These are phyloP conservation scores for Ambastaia sidthimunki DNA, from an alignment of 2,797 vertebrate genomes.

Conservation along the genomic window DNA sequence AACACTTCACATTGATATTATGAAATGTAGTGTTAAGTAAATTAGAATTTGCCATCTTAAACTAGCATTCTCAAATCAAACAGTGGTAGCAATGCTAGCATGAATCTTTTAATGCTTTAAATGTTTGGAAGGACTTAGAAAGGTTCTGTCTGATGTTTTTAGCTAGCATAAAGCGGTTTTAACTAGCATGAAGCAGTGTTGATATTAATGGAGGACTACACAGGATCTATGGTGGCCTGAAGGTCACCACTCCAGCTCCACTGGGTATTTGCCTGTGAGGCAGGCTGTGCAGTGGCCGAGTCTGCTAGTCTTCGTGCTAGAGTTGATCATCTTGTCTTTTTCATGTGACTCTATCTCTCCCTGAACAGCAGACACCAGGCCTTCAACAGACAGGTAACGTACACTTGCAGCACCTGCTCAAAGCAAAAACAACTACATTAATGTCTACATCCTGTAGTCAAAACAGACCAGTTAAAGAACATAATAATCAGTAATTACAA, in stretches of 20 bases:
- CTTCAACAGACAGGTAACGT: constrained; percentile 92
- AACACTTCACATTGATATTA: neutral
- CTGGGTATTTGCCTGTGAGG: constrained; percentile 94
- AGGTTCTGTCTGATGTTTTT: too few species aligned
- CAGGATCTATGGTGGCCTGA: neutral
- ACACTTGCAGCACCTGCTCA: constrained; percentile 91
- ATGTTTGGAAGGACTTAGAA: too few species aligned
- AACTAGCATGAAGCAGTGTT: neutral
- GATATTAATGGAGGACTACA: neutral
- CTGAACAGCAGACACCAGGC: constrained; percentile 90
- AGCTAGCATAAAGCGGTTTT: too few species aligned
- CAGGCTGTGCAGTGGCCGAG: constrained; percentile 93
- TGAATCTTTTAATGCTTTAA: too few species aligned
- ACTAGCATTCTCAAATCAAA: too few species aligned
- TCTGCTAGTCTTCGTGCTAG: constrained; percentile 66
- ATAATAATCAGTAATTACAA: neutral
- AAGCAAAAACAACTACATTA: neutral
- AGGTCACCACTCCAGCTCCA: constrained; percentile 93
- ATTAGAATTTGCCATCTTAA: neutral
- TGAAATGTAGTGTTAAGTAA: neutral
- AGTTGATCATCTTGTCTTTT: constrained; percentile 74
- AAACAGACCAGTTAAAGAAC: too few species aligned
- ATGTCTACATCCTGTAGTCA: neutral
- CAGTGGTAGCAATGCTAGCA: too few species aligned
- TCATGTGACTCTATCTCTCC: constrained; percentile 77